These are phyloP conservation scores for Accipiter virgatus DNA, from an alignment of 2,113 vertebrate genomes.

Conservation along the genomic window DNA sequence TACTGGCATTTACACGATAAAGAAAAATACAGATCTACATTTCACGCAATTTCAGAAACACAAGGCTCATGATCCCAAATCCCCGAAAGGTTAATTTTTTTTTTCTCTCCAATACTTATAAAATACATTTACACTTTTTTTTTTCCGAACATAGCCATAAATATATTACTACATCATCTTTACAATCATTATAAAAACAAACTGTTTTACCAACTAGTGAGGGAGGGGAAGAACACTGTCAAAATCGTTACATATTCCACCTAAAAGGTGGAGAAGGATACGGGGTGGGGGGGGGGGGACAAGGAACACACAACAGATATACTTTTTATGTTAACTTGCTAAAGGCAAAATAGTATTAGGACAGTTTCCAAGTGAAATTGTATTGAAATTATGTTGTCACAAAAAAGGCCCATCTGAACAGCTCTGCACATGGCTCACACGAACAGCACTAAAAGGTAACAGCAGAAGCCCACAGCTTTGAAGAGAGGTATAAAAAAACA, in stretches of 20 bases:
- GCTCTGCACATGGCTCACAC: background rate
- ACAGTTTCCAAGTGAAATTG: background rate
- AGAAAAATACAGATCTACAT: background rate
- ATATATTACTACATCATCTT: background rate
- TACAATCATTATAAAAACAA: background rate
- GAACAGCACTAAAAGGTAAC: background rate
- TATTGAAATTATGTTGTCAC: background rate
- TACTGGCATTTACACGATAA: background rate
- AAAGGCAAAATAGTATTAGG: background rate
- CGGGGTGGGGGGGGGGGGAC: too few relatives aligned
- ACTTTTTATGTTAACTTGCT: background rate
- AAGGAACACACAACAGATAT: rapidly evolving
- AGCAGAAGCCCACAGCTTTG: background rate
- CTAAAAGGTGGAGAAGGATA: background rate
- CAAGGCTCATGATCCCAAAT: background rate
- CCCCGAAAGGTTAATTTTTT: background rate
- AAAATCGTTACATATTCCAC: background rate
- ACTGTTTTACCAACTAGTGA: background rate
- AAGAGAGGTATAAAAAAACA: background rate
- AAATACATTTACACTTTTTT: background rate
- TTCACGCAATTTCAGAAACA: background rate
- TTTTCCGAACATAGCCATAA: background rate
- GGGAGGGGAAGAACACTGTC: background rate
- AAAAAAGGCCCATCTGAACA: background rate
- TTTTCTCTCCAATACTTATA: background rate